Base-by-base conservation (phyloP, 1,140 invertebrate genomes). In the Ladona fulva region DNA sequence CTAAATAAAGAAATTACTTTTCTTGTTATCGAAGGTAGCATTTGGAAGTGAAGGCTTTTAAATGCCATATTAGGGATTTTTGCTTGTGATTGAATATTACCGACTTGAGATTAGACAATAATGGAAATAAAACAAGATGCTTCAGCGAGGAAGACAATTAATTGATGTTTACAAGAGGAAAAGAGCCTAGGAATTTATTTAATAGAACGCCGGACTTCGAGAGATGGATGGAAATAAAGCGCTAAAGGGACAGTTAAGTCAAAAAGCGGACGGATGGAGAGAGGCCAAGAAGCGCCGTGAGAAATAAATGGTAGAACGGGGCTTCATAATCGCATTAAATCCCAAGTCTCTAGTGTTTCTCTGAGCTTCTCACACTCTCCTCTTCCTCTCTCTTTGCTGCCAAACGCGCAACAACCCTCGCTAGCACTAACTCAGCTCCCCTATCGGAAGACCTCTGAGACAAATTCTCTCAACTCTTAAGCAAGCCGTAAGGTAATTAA, bases 271-370 rank as follows among this genome's bases (percentile, higher is more conserved):
- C 44, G 44, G 44, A 52, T 52, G 52, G 52, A 22, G 3, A 5
- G 52, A 66, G n/a, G 52, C 52, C 52, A 66, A 66, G 52, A 66
- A 22, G n/a, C 5, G 52, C 52, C n/a, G 12, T 22, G 52, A 66
- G 52, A 66, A 66, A 66, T 66, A 66, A 66, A 19, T 66, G 52
- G 52, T 66, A 22, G 52, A 66, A 12, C 52, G 52, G n/a, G 3
- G 52, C 52, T 66, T 66, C 52, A 66, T 66, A 66, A 66, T 66
- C 52, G 52, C n/a, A 66, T 66, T 66, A 66, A 66, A 66, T 66
- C 52, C 52, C 19, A 11, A 52, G 44, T 52, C 44, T 19, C 44
- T 19, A 10, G 10, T 19, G 10, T 52, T 52, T 19, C 44, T 19
- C 44, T 10, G 44, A 52, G 10, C 44, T 52, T 19, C 44, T 19